Evolutionary conservation across 2,888 invertebrate species (phyloP).

Genomic region (Parnassius orleans): DNA sequence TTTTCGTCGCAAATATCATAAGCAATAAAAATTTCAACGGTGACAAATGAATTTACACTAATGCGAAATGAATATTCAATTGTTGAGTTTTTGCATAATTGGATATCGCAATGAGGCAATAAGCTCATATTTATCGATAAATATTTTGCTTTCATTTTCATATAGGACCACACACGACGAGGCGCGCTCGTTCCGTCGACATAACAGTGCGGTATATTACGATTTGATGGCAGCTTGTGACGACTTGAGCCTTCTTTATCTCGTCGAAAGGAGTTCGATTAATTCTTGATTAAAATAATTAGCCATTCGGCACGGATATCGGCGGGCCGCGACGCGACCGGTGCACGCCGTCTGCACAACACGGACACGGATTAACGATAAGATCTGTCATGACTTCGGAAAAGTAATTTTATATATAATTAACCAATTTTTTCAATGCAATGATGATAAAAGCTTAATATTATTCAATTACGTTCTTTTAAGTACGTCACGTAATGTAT

Average conservation of each 20-base stretch:
- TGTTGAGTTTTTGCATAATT: constrained; percentile 50
- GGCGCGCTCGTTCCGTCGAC: constrained; percentile 44
- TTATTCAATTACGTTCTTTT: too few relatives aligned
- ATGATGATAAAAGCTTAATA: too few relatives aligned
- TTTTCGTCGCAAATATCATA: neutral
- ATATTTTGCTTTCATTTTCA: constrained; percentile 57
- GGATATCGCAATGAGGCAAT: constrained; percentile 49
- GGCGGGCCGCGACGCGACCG: constrained; percentile 32
- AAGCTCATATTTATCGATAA: constrained; percentile 63
- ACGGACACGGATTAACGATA: constrained; percentile 17
- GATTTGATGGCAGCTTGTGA: constrained; percentile 51
- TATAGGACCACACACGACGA: constrained; percentile 67
- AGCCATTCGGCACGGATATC: constrained; percentile 52
- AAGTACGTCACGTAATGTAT: too few relatives aligned
- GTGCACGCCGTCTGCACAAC: constrained; percentile 3
- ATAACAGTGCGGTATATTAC: constrained; percentile 53
- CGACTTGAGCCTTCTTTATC: constrained; percentile 51
- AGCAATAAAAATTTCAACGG: constrained; percentile 1
- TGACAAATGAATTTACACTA: neutral
- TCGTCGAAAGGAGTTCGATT: constrained; percentile 53
- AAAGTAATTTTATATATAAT: constrained; percentile 1
- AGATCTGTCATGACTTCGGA: constrained; percentile 8
- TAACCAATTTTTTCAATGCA: too few relatives aligned
- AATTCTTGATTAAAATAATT: constrained; percentile 66
- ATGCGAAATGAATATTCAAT: constrained; percentile 42